A percentile compares a stretch with the other conserved stretches of the same genome.
Evolutionary conservation across 2,888 invertebrate species (phyloP).

Genomic region (Protodeltote pygarga): DNA sequence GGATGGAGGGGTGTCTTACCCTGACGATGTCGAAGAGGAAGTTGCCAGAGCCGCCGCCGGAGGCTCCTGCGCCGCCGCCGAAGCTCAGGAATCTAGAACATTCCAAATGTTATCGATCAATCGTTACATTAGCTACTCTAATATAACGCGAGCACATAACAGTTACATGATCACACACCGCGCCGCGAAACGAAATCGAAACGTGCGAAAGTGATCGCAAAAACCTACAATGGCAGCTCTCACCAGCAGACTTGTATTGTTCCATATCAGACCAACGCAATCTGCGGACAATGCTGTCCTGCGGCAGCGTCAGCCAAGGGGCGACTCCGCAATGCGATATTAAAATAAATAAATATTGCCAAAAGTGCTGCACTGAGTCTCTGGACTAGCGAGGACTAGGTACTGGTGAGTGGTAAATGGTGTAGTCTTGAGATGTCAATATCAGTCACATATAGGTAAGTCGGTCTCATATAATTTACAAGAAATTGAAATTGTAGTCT

Average conservation of each 20-base stretch:
- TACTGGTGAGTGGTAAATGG: not conserved
- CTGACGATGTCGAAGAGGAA: slow-evolving; percentile 96
- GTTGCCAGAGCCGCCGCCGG: slow-evolving; percentile 93
- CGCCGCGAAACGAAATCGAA: slow-evolving; percentile 60
- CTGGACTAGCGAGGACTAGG: too few relatives aligned
- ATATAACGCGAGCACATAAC: slow-evolving; percentile 45
- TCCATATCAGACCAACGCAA: slow-evolving; percentile 11
- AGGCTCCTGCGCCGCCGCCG: slow-evolving; percentile 83
- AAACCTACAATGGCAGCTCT: slow-evolving; percentile 57
- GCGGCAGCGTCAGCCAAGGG: not conserved
- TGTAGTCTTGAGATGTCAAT: too few relatives aligned
- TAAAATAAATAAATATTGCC: slow-evolving; percentile 1
- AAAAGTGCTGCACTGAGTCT: too few relatives aligned
- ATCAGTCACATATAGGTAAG: too few relatives aligned
- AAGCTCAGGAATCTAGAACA: slow-evolving; percentile 88
- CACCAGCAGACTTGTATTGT: slow-evolving; percentile 29
- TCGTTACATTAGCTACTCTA: not conserved
- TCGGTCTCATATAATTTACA: too few relatives aligned
- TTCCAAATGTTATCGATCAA: slow-evolving; percentile 8
- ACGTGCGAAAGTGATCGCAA: slow-evolving; percentile 72
- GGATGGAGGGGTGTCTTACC: slow-evolving; percentile 86
- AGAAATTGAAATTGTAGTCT: too few relatives aligned
- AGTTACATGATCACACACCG: slow-evolving; percentile 52
- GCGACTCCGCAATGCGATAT: not conserved
- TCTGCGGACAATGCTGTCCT: not conserved